Percentiles rank a stretch among this genome's conserved stretches.
phyloP scores from a whole-genome alignment of 2,113 vertebrate species.

The Aix galericulata region DNA sequence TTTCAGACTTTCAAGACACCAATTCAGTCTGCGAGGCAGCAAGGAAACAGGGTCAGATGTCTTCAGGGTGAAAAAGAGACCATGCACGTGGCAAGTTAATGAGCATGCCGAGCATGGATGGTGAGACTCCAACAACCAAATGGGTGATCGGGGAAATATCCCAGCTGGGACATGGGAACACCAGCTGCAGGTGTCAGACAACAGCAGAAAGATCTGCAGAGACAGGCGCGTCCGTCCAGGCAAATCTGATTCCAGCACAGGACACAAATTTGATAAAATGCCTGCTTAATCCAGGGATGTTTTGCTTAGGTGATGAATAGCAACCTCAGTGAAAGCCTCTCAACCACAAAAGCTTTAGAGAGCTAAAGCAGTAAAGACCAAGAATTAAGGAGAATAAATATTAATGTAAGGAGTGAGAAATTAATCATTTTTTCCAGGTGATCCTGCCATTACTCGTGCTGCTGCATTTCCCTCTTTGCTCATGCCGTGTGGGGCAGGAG shows the following conservation, averaged over 20 bases:
- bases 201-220: background rate
- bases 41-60: background rate
- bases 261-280: background rate
- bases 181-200: background rate
- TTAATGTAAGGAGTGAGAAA: constrained; percentile 13
- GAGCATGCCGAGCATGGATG: background rate
- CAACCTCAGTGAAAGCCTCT: constrained; percentile 22
- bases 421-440: background rate
- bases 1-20: background rate
- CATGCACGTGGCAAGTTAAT: fast-evolving
- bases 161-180: background rate
- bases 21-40: background rate
- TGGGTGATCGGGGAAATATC: background rate
- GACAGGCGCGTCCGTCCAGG: background rate
- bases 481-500: background rate
- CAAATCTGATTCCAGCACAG: background rate
- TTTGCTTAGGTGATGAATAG: background rate
- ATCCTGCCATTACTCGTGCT: background rate
- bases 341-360: constrained; percentile 2
- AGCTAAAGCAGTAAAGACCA: background rate
- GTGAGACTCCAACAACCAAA: background rate
- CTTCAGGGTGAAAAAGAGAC: background rate
- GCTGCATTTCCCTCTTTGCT: fast-evolving
- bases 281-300: background rate
- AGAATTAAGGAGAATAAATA: constrained; percentile 47